A percentile compares a stretch with the other conserved stretches of the same genome.
These are phyloP conservation scores for Stenchaetothrips biformis DNA, from an alignment of 2,888 invertebrate species.

Conservation along the genomic window DNA sequence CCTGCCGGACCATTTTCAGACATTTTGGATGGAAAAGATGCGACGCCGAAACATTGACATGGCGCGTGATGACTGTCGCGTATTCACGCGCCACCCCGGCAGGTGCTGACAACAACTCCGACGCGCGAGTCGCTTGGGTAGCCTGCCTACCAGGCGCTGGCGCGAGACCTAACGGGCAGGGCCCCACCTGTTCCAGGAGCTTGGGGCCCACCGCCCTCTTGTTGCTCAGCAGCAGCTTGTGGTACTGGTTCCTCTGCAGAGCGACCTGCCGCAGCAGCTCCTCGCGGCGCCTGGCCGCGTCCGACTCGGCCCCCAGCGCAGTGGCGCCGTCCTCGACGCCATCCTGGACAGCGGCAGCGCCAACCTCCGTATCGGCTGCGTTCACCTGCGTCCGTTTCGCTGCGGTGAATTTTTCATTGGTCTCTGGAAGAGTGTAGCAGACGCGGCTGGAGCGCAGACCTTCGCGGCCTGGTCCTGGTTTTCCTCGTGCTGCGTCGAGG, in stretches of 20 bases:
- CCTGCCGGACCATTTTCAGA: no score
- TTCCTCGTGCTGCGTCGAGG: neutral
- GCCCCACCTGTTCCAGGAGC: conserved; percentile 1
- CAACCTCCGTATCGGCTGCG: neutral
- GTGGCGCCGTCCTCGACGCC: neutral
- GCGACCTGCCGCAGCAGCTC: neutral
- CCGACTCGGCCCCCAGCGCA: neutral
- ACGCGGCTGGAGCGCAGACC: no score
- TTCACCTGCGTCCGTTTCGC: neutral
- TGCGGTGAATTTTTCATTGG: no score
- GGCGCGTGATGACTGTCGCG: no score
- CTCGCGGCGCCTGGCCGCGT: neutral
- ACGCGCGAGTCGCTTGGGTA: no score
- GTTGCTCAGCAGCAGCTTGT: neutral
- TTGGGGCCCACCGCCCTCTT: neutral
- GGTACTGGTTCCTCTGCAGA: conserved; percentile 13
- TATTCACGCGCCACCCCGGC: no score
- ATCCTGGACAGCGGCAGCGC: neutral
- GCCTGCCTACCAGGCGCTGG: no score
- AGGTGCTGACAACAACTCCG: no score
- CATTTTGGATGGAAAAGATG: no score
- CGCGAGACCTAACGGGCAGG: no score
- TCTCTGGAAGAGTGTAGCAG: no score
- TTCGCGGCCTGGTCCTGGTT: neutral
- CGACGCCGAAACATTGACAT: no score